These are phyloP conservation scores for Aramus guarauna DNA, from an alignment of 2,113 vertebrate species.

Conservation along the genomic window DNA sequence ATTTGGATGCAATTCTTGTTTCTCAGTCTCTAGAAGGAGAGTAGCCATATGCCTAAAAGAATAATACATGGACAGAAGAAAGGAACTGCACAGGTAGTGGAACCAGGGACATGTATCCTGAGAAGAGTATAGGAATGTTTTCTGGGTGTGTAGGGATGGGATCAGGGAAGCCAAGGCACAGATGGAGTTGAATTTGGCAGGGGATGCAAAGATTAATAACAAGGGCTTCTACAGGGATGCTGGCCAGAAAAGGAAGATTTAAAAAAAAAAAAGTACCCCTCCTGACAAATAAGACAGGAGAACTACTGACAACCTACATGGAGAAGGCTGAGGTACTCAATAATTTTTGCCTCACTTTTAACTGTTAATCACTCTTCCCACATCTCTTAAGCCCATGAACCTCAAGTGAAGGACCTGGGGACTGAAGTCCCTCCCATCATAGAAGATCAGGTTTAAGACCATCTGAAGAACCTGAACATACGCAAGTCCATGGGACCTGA, in stretches of 20 bases:
- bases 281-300: neutral
- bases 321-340: neutral
- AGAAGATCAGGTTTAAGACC: neutral
- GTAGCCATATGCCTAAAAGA: neutral
- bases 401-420: neutral
- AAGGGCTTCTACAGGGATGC: neutral
- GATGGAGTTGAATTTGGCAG: neutral
- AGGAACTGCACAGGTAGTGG: neutral
- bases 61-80: neutral
- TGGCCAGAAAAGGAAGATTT: neutral
- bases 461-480: neutral
- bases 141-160: neutral
- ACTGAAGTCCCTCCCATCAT: neutral
- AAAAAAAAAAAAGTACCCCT: neutral
- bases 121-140: neutral
- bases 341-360: neutral
- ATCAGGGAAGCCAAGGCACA: neutral
- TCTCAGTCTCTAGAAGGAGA: neutral
- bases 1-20: neutral
- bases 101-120: neutral
- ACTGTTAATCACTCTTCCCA: neutral
- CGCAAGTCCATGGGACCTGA: fast-evolving
- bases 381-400: neutral
- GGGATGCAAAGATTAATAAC: neutral
- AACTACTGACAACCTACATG: neutral